These are phyloP conservation scores for Drosophila quadrilineata DNA, from an alignment of 1,140 invertebrate genomes.

Conservation along the genomic window DNA sequence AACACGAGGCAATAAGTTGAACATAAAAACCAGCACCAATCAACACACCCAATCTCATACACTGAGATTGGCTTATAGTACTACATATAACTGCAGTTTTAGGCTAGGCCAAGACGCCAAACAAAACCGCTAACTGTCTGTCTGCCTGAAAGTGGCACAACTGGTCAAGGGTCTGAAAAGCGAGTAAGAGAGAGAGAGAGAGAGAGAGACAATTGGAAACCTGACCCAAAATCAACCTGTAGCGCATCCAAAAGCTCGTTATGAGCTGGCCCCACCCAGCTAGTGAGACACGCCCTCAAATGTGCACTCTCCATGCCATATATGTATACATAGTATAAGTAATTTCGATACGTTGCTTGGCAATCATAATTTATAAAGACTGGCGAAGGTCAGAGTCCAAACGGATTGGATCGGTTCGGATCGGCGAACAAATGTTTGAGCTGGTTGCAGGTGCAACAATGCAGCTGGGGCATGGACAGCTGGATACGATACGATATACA, in stretches of 20 bases:
- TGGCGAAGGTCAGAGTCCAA: conserved; percentile 40
- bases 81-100: conserved; percentile 6
- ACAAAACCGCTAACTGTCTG: conserved; percentile 13
- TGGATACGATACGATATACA: conserved; percentile 5
- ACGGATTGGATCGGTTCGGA: no score
- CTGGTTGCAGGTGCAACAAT: conserved; percentile 30
- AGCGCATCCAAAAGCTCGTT: conserved; percentile 7
- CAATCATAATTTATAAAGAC: conserved; percentile 38
- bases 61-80: no score
- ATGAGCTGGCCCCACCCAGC: conserved; percentile 2
- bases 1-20: conserved; percentile 20
- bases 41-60: background rate
- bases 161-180: conserved; percentile 1
- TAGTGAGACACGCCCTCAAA: conserved; percentile 33
- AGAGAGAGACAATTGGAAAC: no score
- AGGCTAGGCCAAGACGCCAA: conserved; percentile 26
- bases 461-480: background rate
- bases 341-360: conserved; percentile 38
- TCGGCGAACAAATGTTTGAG: conserved; percentile 34
- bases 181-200: no score
- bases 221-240: no score
- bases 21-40: conserved; percentile 12
- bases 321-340: no score
- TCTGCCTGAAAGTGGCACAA: no score
- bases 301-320: conserved; percentile 36